Percentiles rank a stretch among this genome's conserved stretches.
phyloP scores from a whole-genome alignment of 2,888 invertebrate genomes.

The Spodoptera picta region DNA sequence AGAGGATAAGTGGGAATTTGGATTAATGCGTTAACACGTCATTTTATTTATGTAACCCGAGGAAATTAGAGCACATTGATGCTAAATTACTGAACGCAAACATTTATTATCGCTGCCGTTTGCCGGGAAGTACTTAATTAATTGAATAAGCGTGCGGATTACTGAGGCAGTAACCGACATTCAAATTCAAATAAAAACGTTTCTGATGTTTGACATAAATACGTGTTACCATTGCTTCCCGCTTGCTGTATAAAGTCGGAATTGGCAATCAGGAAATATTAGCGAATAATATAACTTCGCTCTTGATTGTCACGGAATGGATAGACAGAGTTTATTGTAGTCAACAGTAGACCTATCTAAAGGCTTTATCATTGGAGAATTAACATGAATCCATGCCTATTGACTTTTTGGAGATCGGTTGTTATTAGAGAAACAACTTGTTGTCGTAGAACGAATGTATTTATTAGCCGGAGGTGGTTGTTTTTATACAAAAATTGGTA shows the following conservation, averaged over 20 bases:
- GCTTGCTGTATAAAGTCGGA: conserved; percentile 20
- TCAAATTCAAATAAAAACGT: conserved; percentile 26
- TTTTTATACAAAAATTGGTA: no score
- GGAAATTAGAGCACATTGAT: conserved; percentile 44
- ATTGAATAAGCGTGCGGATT: conserved; percentile 29
- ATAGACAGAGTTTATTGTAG: no score
- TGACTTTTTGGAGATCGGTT: no score
- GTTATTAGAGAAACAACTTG: no score
- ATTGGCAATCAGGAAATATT: conserved; percentile 30
- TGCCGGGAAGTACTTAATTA: conserved; percentile 55
- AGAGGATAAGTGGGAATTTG: conserved; percentile 65
- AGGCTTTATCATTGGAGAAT: not conserved
- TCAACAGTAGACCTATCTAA: no score
- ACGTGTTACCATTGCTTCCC: conserved; percentile 21
- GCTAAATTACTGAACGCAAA: conserved; percentile 33
- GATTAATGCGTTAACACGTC: conserved; percentile 33
- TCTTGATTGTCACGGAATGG: no score
- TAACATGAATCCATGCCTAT: no score
- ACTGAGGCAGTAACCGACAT: conserved; percentile 38
- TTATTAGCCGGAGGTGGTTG: no score
- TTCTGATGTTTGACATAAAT: conserved; percentile 26
- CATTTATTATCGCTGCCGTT: conserved; percentile 37
- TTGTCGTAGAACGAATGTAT: no score
- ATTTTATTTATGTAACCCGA: conserved; percentile 48
- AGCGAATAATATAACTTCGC: no score